phyloP scores from a whole-genome alignment of 2,888 invertebrate genomes.

The Pollenia angustigena region DNA sequence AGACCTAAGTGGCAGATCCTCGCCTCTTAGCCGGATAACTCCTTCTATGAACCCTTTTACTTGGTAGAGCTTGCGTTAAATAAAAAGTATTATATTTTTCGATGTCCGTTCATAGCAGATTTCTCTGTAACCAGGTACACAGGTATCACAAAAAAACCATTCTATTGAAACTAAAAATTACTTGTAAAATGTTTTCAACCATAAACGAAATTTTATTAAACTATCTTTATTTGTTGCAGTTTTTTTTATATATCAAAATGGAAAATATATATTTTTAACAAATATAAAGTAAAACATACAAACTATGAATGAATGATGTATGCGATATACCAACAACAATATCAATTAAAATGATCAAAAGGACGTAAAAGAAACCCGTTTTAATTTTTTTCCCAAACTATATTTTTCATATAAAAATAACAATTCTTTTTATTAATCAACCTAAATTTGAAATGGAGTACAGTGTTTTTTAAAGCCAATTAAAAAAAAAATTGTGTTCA shows the following conservation, averaged over 20 bases:
- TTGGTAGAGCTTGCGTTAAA: too few species aligned
- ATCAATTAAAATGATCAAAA: background rate
- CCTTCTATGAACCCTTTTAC: too few species aligned
- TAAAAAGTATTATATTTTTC: too few species aligned
- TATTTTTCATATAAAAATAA: background rate
- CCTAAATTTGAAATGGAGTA: conserved; percentile 10
- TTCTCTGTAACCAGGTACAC: background rate
- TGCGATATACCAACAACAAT: background rate
- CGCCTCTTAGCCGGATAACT: too few species aligned
- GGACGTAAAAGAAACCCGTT: too few species aligned
- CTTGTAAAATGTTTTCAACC: conserved; percentile 14
- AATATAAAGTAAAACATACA: background rate
- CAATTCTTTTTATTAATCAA: conserved; percentile 29
- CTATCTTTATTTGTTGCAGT: too few species aligned
- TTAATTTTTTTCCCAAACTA: too few species aligned
- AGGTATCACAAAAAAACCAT: background rate
- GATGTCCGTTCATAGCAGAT: background rate
- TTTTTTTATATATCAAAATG: background rate
- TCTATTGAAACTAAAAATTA: conserved; percentile 14
- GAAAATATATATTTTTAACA: too few species aligned
- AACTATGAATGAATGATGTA: background rate
- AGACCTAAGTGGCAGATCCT: too few species aligned
- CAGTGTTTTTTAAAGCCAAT: background rate
- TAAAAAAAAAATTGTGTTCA: background rate
- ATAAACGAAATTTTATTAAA: conserved; percentile 11